Evolutionary conservation across 2,797 vertebrate species (phyloP), one percentile per base, ranked within the genome.

Genomic region (Dermochelys coriacea): DNA sequence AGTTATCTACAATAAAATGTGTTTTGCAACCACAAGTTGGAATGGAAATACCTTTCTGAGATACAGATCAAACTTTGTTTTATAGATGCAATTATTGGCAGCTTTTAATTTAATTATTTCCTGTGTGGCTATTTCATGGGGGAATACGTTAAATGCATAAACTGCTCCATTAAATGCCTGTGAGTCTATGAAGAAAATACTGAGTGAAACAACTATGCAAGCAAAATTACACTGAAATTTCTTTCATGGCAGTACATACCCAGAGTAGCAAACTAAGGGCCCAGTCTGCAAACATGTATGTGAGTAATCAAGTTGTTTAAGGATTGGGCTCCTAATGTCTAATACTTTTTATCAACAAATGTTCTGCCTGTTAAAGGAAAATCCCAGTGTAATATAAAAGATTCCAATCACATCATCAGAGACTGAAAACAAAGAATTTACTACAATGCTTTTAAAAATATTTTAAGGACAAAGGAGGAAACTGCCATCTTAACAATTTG

Each of bases 31-130:
- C 49, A 89, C 86, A 54, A 92, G 85, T 96, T 98, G 97, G 97
- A 98, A 96, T 97, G 95, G 96, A 97, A 98, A 95, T 95, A 96
- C 93, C 97, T 97, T 98, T 98, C 93, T 95, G 94, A 98, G 97
- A 97, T 96, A 98, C 52, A 96, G 97, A 98, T 98, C 98, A 98
- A 97, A 97, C 68, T 96, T 94, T 97, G 97, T 97, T 59, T 98
- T 97, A 97, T 97, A 98, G 97, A 97, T 87, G 85, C 84, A 29
- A 86, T 91, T 95, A 95, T 86, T 98, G 97, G 97, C 96, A 98
- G 96, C 94, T 97, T 96, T 96, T 96, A 93, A 94, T 88, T 47
- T 52, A 94, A 95, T 95, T 92, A 95, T 96, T 98, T 98, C 97
- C 97, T 98, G 93, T 97, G 97, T 94, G 95, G 97, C 91, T 97